Conservation (phyloP, 2,113 vertebrate genomes). For the Fregata magnificens region DNA sequence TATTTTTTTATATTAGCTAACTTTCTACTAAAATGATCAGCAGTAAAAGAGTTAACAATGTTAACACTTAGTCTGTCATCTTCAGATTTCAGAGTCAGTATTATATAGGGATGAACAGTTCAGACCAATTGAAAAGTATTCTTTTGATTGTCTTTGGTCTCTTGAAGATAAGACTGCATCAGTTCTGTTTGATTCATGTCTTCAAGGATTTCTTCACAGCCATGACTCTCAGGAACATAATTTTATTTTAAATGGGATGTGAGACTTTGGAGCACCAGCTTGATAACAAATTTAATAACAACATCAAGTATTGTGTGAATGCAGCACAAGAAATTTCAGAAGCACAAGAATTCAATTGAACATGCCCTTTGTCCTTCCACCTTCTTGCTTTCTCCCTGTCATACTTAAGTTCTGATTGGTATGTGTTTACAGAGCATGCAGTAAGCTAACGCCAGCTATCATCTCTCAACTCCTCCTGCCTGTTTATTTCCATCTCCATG, state of each 20-base stretch:
- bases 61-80: not conserved
- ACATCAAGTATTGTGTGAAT: not conserved
- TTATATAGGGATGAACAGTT: not conserved
- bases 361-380: not conserved
- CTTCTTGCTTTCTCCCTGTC: not conserved
- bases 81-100: not conserved
- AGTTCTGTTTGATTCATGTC: not conserved
- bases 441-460: not conserved
- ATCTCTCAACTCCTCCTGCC: not conserved
- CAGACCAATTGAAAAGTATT: not conserved
- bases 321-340: not conserved
- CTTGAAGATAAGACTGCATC: not conserved
- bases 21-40: not conserved
- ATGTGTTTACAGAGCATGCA: not conserved
- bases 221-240: not conserved
- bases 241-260: not conserved
- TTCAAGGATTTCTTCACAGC: not conserved
- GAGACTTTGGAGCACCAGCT: not conserved
- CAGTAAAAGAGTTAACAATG: not conserved
- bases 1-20: not conserved
- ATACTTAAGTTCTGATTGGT: not conserved
- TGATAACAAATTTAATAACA: not conserved
- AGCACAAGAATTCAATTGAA: not conserved
- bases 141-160: not conserved
- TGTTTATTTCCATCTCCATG: not conserved